phyloP scores from a whole-genome alignment of 2,797 vertebrate genomes.

The Cyclura pinguis region DNA sequence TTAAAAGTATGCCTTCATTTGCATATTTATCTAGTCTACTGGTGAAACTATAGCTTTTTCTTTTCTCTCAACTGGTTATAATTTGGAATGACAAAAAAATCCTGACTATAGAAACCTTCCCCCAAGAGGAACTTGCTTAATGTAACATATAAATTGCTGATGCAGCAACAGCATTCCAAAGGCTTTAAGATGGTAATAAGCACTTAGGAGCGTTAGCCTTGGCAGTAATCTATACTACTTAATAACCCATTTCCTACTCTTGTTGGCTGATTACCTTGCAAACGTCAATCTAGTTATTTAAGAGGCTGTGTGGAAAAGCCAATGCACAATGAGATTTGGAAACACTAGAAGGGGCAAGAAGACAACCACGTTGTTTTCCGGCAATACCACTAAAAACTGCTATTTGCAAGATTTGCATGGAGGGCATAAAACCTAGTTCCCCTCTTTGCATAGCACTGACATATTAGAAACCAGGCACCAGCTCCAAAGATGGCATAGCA shows the following conservation, averaged over 20 bases:
- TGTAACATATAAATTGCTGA: neutral
- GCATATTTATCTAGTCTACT: neutral
- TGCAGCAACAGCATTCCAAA: conserved; percentile 30
- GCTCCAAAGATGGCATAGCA: neutral
- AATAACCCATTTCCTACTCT: conserved; percentile 61
- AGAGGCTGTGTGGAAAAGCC: conserved; percentile 28
- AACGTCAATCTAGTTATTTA: conserved; percentile 34
- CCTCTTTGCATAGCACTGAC: neutral
- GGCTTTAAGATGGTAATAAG: conserved; percentile 46
- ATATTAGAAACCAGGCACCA: neutral
- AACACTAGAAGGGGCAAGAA: neutral
- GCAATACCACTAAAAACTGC: neutral
- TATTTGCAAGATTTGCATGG: neutral
- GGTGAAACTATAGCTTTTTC: neutral
- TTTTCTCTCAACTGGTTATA: neutral
- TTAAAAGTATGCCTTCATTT: neutral
- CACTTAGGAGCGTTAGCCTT: conserved; percentile 27
- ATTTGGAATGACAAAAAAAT: conserved; percentile 15
- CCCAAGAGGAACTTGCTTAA: conserved; percentile 15
- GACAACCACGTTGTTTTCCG: neutral
- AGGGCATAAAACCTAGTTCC: neutral
- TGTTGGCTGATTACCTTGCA: conserved; percentile 46
- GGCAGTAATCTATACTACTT: conserved; percentile 17
- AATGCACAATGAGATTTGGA: conserved; percentile 29
- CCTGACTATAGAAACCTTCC: neutral